Base-by-base conservation (phyloP, 2,888 invertebrate genomes). In the Apotomis turbidana region DNA sequence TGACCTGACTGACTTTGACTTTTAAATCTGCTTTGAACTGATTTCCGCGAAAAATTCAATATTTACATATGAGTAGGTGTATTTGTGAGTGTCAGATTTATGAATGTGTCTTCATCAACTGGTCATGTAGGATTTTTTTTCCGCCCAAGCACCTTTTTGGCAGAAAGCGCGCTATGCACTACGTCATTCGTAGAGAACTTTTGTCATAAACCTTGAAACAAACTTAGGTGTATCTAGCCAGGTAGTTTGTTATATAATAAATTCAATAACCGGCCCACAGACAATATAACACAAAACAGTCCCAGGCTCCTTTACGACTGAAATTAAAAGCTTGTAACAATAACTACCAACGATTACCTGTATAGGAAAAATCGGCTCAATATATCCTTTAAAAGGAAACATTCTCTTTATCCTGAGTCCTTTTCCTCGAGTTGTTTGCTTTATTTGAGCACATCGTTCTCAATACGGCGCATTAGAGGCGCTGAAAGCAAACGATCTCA, bases 401-500 rank as follows among this genome's bases (percentile, higher is more conserved):
- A 41, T 64, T 44, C 55, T 27, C 44, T 55, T 55, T 64, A 64
- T 46, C 27, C 15, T 55, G 54, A 8, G 54, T 44, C 54, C 41
- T 64, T 55, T 27, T 64, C 63, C 13, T 61, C 36, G 41, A 15
- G 64, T 44, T 55, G 27, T 64, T 6, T 64, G 44, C 55, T 55
- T 64, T 63, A 63, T 63, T 64, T 64, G 64, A 64, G 44, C 44
- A 64, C 54, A 57, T 57, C 55, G 44, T 13, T 58, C 57, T 67
- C 67, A 67, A 67, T 58, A 58, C 57, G 12, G 67, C 57, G 52
- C 52, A 62, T 62, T 72, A 68, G 68, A 54, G 61, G 15, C 60
- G 38, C 44, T 72, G 71, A 68, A 72, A 72, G 68, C 62, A 60
- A 72, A 52, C 62, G 68, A 58, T 58, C 62, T 63, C 41, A 41